phyloP scores from a whole-genome alignment of 2,888 invertebrate species.

The Aporophyla lueneburgensis region DNA sequence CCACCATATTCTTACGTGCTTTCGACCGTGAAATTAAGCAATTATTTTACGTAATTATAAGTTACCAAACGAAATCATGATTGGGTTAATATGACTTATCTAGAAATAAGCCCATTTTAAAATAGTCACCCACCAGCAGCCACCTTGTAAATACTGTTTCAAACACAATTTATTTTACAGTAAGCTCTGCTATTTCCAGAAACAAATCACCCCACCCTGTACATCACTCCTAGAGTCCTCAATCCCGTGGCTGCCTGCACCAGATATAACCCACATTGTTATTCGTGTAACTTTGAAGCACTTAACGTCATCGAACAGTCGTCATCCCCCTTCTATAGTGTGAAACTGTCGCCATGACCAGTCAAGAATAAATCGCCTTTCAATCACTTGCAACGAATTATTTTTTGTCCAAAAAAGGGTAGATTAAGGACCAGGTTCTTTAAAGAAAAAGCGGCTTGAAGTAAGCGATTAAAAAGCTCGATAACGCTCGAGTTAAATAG shows the following conservation, averaged over 20 bases:
- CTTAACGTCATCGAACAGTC: constrained; percentile 80
- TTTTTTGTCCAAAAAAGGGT: neutral
- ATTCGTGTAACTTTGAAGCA: constrained; percentile 82
- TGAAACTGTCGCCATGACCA: constrained; percentile 40
- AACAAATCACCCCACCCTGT: constrained; percentile 33
- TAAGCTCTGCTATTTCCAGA: too few relatives aligned
- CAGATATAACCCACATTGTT: constrained; percentile 76
- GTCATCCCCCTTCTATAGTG: constrained; percentile 59
- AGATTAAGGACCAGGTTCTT: neutral
- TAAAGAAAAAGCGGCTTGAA: neutral
- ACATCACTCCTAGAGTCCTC: constrained; percentile 7
- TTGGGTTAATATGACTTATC: too few relatives aligned
- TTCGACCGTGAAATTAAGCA: too few relatives aligned
- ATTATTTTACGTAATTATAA: too few relatives aligned
- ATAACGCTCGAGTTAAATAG: constrained; percentile 1
- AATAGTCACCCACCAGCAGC: too few relatives aligned
- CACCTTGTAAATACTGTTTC: too few relatives aligned
- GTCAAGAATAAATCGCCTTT: constrained; percentile 25
- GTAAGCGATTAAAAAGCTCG: neutral
- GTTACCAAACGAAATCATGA: too few relatives aligned
- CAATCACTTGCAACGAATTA: constrained; percentile 1
- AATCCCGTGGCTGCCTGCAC: constrained; percentile 63
- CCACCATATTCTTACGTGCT: too few relatives aligned
- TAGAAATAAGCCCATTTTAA: too few relatives aligned
- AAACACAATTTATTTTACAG: too few relatives aligned